Percentiles rank a stretch among this genome's conserved stretches.
Evolutionary conservation across 1,140 invertebrate species (phyloP).

Genomic region (Gonatopus flavifemur): DNA sequence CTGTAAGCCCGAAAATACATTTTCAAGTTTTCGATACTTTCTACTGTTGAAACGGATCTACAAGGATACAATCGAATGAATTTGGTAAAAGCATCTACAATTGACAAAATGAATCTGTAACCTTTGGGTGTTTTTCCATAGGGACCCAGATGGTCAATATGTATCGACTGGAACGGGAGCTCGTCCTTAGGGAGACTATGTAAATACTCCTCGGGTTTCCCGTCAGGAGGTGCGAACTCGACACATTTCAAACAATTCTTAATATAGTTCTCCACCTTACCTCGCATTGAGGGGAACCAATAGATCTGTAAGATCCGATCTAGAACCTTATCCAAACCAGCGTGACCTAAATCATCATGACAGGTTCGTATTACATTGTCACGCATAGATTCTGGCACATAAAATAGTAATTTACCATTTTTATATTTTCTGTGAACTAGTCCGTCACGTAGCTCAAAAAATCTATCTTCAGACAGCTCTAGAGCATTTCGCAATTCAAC

Average conservation of each 20-base stretch:
- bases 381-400: background rate
- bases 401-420: background rate
- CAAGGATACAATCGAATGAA: background rate
- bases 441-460: background rate
- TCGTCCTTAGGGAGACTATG: background rate
- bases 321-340: background rate
- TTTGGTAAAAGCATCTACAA: no score
- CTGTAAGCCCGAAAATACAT: no score
- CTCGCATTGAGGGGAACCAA: background rate
- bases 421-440: background rate
- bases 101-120: no score
- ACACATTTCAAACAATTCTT: slow-evolving; percentile 1
- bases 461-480: no score
- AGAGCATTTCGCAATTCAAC: no score
- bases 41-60: no score
- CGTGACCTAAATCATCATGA: background rate
- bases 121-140: no score
- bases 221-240: background rate
- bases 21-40: no score
- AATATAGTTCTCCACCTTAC: background rate
- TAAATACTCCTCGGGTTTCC: background rate
- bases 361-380: background rate
- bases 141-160: background rate
- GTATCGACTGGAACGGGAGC: background rate
- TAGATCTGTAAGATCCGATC: background rate